Percentiles rank a stretch among this genome's conserved stretches.
These are phyloP conservation scores for Spea bombifrons DNA, from an alignment of 2,113 vertebrate genomes.

Conservation along the genomic window DNA sequence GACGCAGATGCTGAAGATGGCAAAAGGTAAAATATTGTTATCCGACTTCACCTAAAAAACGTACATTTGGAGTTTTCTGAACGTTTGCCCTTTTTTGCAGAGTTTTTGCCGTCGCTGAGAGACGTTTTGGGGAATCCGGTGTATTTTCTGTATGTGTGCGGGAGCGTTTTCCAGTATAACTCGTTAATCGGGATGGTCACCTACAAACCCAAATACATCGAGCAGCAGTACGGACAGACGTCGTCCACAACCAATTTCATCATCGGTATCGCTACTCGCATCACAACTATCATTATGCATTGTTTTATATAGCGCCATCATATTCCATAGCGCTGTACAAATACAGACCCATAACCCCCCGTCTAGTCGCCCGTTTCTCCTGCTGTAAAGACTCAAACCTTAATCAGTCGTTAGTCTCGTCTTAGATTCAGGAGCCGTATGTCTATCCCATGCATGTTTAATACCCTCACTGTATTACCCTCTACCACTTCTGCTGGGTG, in stretches of 20 bases:
- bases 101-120: constrained; percentile 84
- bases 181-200: constrained; percentile 93
- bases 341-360: no score
- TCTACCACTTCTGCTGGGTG: no score
- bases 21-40: constrained; percentile 65
- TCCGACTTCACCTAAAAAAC: no score
- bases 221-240: constrained; percentile 89
- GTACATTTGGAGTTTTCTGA: not conserved
- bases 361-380: no score
- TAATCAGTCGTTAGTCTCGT: no score
- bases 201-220: constrained; percentile 93
- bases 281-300: not conserved
- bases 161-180: constrained; percentile 85
- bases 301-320: no score
- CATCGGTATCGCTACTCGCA: constrained; percentile 71
- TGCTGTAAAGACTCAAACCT: no score
- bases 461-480: no score
- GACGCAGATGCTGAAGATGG: constrained; percentile 73
- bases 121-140: constrained; percentile 80
- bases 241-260: constrained; percentile 88
- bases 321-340: no score
- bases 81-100: constrained; percentile 61
- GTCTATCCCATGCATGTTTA: no score
- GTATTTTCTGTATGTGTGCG: constrained; percentile 79
- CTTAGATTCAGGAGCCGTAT: no score